A percentile compares a stretch with the other conserved stretches of the same genome.
phyloP scores from a whole-genome alignment of 2,888 invertebrate species.

The Apotomis betuletana region DNA sequence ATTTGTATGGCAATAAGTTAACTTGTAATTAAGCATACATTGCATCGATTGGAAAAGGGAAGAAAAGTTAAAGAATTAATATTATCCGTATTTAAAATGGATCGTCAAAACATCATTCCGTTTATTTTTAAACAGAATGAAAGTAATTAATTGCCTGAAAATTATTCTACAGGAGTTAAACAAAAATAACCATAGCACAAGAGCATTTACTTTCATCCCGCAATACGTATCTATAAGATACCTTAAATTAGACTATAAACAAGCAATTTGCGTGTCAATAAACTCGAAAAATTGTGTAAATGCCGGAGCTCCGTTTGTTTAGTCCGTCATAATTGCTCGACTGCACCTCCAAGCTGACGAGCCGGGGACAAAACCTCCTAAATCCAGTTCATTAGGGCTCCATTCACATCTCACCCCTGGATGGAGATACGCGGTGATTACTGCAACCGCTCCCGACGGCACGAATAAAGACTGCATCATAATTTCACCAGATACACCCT shows the following conservation, averaged over 20 bases:
- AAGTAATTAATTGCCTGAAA: no score
- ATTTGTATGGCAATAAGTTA: no score
- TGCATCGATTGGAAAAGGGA: no score
- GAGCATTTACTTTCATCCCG: not conserved
- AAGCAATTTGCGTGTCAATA: conserved; percentile 26
- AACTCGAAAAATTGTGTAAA: conserved; percentile 64
- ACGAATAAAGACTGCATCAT: conserved; percentile 84
- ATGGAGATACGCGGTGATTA: conserved; percentile 84
- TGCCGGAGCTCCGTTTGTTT: conserved; percentile 72
- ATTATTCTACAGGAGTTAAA: no score
- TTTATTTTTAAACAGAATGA: no score
- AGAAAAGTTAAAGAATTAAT: no score
- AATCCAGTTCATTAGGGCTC: conserved; percentile 84
- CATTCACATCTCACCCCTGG: conserved; percentile 82
- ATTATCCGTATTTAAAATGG: no score
- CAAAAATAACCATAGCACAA: no score
- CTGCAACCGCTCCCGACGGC: conserved; percentile 84
- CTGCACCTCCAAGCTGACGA: conserved; percentile 80
- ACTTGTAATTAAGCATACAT: no score
- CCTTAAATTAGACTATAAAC: conserved; percentile 27
- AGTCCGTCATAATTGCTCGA: conserved; percentile 80
- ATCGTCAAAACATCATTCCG: no score
- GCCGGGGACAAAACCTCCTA: conserved; percentile 82
- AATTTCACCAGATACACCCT: conserved; percentile 83
- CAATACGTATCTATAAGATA: not conserved